Evolutionary conservation across 2,797 vertebrate genomes (phyloP), one percentile per base, ranked within the genome.

Genomic region (Dromococcyx pavoninus): DNA sequence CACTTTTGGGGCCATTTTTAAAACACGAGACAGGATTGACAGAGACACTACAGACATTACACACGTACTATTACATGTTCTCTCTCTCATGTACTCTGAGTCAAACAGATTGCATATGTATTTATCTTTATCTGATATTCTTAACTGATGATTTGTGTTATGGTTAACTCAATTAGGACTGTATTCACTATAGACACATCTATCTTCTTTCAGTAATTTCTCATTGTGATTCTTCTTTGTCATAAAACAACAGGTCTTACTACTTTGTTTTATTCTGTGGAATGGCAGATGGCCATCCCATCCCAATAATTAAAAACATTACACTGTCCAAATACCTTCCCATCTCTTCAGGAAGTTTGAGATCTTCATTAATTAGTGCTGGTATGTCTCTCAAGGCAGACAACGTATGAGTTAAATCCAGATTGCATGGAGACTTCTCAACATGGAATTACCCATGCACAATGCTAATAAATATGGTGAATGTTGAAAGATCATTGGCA

Each of bases 1-100:
- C 30, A 50, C 0, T 16, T 30, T 12, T 21, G 10, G 10, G 19
- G 13, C 17, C 5, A 18, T 51, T 43, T 83, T 56, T 57, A 74
- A 43, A 85, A 37, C 21, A 41, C 6, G 10, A 61, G 13, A 50
- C 7, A 50, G 22, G 22, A 10, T 13, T 74, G 43, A 32, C 9
- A 69, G 51, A 83, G 17, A 33, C 25, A 28, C 5, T 41, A 6
- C 33, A 46, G 64, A 53, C 1, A 1, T 67, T 24, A 19, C 11
- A 43, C 2, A 9, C 62, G 41, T 33, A 69, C 21, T 5, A 4
- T 28, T 62, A 27, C 4, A 3, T 41, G 8, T 37, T 75, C 4
- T 65, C 51, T 43, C n/a, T 44, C 10, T 57, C 24, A 11, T 0
- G 5, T 0, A 1, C 23, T 43, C 10, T 43, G 37, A 48, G 17